A percentile compares a stretch with the other conserved stretches of the same genome.
phyloP scores from a whole-genome alignment of 2,113 vertebrate species.

The Prolemur simus region DNA sequence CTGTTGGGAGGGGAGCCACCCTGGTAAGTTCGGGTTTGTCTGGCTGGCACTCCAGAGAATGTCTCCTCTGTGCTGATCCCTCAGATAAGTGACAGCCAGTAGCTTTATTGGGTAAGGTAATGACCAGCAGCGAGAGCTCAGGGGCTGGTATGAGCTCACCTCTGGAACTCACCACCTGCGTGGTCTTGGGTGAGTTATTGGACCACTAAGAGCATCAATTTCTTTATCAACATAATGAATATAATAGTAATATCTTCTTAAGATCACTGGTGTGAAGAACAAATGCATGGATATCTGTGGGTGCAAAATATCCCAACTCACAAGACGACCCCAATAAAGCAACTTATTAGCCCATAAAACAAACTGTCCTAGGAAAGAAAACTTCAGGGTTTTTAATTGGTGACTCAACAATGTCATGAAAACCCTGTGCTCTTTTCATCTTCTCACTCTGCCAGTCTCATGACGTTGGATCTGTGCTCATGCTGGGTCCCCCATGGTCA shows the following conservation, averaged over 20 bases:
- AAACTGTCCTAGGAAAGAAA: background rate
- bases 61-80: too few relatives aligned
- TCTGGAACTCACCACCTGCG: background rate
- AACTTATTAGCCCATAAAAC: background rate
- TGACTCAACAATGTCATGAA: background rate
- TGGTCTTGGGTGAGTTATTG: background rate
- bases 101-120: accelerated
- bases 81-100: background rate
- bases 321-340: background rate
- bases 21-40: background rate
- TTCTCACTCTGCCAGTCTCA: background rate
- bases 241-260: background rate
- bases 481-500: accelerated
- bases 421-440: background rate
- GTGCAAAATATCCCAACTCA: background rate
- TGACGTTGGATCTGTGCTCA: background rate
- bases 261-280: background rate
- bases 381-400: background rate
- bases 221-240: background rate
- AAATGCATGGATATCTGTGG: background rate
- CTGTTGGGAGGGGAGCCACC: too few relatives aligned
- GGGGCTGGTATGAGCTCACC: background rate
- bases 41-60: background rate
- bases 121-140: background rate
- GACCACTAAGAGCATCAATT: background rate